Conservation (phyloP, 2,888 invertebrate genomes). For the Cheilosia variabilis region DNA sequence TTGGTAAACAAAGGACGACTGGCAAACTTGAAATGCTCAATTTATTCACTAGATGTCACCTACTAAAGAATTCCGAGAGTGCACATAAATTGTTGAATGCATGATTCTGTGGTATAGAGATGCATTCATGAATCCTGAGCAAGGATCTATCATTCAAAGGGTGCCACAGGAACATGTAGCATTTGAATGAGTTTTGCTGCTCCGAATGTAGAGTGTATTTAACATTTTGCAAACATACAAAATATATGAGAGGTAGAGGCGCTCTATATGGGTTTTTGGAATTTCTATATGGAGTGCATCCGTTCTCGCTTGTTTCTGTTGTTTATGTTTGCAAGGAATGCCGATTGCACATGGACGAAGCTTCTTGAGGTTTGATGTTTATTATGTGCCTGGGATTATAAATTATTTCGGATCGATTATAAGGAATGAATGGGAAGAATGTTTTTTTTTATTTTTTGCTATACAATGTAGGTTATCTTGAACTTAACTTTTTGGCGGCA, state of each 20-base stretch:
- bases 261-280: constrained; percentile 17
- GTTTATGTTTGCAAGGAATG: constrained; percentile 52
- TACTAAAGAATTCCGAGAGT: constrained; percentile 73
- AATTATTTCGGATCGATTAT: constrained; percentile 27
- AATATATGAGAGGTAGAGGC: neutral
- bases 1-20: constrained; percentile 51
- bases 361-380: neutral
- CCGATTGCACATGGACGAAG: constrained; percentile 6
- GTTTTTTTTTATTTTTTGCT: neutral
- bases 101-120: constrained; percentile 61
- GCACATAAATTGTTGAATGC: constrained; percentile 75
- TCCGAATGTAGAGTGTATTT: constrained; percentile 34
- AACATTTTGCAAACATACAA: neutral
- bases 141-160: constrained; percentile 68
- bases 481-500: too few relatives aligned
- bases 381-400: constrained; percentile 7
- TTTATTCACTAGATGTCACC: constrained; percentile 74
- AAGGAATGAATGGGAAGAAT: neutral
- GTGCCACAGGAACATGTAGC: constrained; percentile 57
- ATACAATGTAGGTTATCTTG: neutral
- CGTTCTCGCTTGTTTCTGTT: constrained; percentile 32
- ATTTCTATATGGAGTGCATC: constrained; percentile 19
- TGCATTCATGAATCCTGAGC: constrained; percentile 70
- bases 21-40: constrained; percentile 49
- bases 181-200: constrained; percentile 57